A percentile compares a stretch with the other conserved stretches of the same genome.
phyloP scores from a whole-genome alignment of 2,888 invertebrate genomes.

The Tipula lateralis region DNA sequence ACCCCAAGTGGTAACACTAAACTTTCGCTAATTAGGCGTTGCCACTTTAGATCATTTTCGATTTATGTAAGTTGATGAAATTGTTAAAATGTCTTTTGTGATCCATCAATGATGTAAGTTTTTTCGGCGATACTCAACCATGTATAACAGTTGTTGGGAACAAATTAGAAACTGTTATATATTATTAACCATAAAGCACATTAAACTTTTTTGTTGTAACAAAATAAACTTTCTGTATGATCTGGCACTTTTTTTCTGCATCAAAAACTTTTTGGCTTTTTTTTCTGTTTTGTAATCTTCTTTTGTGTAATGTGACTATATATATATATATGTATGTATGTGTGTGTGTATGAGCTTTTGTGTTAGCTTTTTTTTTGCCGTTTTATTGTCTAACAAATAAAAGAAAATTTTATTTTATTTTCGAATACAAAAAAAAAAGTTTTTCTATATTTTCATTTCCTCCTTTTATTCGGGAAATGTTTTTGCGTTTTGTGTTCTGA shows the following conservation, averaged over 20 bases:
- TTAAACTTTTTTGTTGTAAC: not conserved
- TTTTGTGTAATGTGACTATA: not conserved
- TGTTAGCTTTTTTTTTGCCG: not conserved
- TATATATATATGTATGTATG: not conserved
- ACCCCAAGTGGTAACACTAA: not conserved
- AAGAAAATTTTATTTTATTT: not conserved
- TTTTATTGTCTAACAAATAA: constrained; percentile 2
- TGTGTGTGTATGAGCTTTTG: not conserved
- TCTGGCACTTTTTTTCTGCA: constrained; percentile 24
- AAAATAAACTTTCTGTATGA: not conserved
- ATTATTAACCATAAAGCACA: not conserved
- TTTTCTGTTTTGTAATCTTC: not conserved
- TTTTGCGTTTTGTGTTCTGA: not conserved
- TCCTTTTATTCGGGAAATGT: not conserved
- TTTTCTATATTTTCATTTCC: constrained; percentile 19
- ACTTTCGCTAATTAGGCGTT: not conserved
- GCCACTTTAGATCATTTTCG: not conserved
- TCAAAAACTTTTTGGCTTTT: not conserved
- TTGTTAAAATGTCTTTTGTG: not conserved
- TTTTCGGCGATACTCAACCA: not conserved
- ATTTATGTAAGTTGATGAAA: not conserved
- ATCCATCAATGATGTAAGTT: not conserved
- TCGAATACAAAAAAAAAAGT: not conserved
- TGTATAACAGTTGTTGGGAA: not conserved
- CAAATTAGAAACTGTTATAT: not conserved